Evolutionary conservation across 2,113 vertebrate genomes (phyloP).

Genomic region (Gavia stellata): DNA sequence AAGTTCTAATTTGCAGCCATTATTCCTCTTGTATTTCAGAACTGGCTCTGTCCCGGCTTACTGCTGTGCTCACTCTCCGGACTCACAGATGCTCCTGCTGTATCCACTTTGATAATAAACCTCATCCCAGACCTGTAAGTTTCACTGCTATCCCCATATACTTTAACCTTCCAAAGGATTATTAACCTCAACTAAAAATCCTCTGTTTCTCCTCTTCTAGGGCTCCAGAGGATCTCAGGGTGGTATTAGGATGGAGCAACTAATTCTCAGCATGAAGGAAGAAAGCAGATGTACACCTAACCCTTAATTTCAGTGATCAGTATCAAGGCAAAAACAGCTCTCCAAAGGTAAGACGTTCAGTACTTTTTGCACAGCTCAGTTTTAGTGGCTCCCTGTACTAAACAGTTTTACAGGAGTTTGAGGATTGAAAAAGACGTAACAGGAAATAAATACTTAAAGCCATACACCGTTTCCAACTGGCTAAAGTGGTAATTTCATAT

Average conservation of each 20-base stretch:
- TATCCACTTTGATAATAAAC: neutral
- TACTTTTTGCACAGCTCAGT: neutral
- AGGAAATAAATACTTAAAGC: conserved; percentile 6
- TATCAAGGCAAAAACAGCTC: neutral
- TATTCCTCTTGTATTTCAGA: neutral
- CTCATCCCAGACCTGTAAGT: neutral
- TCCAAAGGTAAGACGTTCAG: neutral
- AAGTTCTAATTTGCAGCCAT: neutral
- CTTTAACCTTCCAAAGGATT: neutral
- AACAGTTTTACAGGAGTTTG: neutral
- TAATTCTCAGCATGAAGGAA: neutral
- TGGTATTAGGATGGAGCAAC: neutral
- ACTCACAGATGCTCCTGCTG: neutral
- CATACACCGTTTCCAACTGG: neutral
- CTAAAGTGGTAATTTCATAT: neutral
- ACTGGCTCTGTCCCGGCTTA: neutral
- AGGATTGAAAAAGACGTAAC: neutral
- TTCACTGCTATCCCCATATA: neutral
- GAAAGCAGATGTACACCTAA: neutral
- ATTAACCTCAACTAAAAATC: neutral
- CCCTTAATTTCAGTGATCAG: neutral
- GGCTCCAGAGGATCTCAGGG: neutral
- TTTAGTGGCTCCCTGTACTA: neutral
- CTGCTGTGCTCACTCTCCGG: neutral
- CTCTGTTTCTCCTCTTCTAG: neutral